phyloP scores from a whole-genome alignment of 2,113 vertebrate species.

The Hypanus sabinus region DNA sequence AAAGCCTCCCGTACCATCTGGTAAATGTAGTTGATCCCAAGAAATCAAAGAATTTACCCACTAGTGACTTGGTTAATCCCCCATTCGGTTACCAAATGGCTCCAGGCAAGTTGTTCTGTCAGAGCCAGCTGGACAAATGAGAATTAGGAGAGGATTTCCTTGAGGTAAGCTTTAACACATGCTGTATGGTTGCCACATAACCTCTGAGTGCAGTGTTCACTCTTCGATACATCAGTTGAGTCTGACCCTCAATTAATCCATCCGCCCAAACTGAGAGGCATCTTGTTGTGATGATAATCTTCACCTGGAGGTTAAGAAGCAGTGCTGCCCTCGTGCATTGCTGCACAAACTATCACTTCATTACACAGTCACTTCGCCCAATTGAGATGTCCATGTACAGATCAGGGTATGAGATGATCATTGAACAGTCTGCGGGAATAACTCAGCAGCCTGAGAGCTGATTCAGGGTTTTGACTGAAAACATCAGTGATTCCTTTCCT shows the following conservation, averaged over 20 bases:
- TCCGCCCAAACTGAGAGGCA: not conserved
- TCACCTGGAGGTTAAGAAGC: not conserved
- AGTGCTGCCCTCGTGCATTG: too few relatives aligned
- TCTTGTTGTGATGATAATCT: not conserved
- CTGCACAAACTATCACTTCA: not conserved
- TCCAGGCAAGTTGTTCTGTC: not conserved
- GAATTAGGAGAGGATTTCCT: not conserved
- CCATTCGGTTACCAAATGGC: not conserved
- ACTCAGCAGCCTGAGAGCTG: too few relatives aligned
- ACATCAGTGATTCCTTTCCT: too few relatives aligned
- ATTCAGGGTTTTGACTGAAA: too few relatives aligned
- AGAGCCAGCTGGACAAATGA: not conserved
- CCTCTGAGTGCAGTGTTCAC: not conserved
- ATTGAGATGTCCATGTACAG: not conserved
- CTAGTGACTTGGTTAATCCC: not conserved
- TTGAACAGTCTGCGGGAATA: too few relatives aligned
- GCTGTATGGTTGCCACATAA: not conserved
- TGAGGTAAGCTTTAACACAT: not conserved
- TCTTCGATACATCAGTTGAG: not conserved
- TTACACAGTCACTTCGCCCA: not conserved
- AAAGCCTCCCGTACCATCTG: too few relatives aligned
- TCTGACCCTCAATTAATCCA: not conserved
- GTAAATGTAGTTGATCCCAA: not conserved
- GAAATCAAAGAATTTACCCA: not conserved
- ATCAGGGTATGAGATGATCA: not conserved